A percentile compares a stretch with the other conserved stretches of the same genome.
These are phyloP conservation scores for Aix galericulata DNA, from an alignment of 2,113 vertebrate species.

Conservation along the genomic window DNA sequence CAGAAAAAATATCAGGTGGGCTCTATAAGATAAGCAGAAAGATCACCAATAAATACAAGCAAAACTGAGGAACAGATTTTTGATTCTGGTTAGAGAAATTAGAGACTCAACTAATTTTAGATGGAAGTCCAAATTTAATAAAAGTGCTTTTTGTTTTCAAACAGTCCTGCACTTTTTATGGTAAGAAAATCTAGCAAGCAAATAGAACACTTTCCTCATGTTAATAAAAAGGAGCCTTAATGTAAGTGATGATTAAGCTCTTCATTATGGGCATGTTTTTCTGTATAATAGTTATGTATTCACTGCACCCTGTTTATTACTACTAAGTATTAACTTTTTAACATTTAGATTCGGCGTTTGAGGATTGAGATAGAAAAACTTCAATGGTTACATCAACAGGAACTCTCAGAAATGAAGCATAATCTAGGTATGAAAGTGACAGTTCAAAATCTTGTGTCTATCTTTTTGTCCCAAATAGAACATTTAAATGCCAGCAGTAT, in stretches of 20 bases:
- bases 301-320: not conserved
- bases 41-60: not conserved
- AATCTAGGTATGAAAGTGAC: conserved; percentile 85
- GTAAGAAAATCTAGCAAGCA: not conserved
- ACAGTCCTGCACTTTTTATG: not conserved
- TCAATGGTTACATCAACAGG: conserved; percentile 97
- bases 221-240: not conserved
- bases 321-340: not conserved
- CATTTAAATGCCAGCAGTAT: not conserved
- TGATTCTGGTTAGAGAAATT: not conserved
- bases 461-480: not conserved
- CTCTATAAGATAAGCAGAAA: not conserved
- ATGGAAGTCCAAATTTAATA: not conserved
- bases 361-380: conserved; percentile 98
- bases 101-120: not conserved
- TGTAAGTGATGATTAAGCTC: not conserved
- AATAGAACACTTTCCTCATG: not conserved
- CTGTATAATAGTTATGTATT: not conserved
- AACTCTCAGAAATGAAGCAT: conserved; percentile 97
- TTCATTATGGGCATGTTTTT: not conserved
- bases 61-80: not conserved
- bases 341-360: conserved; percentile 88
- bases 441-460: not conserved
- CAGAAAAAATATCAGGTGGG: not conserved
- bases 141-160: not conserved